These are phyloP conservation scores for Crotophaga sulcirostris DNA, from an alignment of 2,113 vertebrate species.

Conservation along the genomic window DNA sequence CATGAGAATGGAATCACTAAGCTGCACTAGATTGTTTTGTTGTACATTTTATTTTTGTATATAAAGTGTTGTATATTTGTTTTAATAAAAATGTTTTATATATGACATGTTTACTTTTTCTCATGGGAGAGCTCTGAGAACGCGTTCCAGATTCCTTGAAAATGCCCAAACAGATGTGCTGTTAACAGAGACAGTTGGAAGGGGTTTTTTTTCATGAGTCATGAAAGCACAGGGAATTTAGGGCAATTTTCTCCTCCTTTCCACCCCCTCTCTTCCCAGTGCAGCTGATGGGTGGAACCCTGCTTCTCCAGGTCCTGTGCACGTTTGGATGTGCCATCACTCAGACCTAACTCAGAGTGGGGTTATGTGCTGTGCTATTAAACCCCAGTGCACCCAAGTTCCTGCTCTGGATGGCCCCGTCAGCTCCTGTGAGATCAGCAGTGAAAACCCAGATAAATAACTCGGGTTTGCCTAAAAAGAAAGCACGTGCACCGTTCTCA, in stretches of 20 bases:
- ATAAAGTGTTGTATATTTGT: constrained; percentile 71
- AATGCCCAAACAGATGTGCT: neutral
- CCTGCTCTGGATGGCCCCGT: fast-evolving
- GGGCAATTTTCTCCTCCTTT: neutral
- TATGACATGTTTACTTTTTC: constrained; percentile 35
- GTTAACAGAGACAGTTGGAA: neutral
- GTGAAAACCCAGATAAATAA: fast-evolving
- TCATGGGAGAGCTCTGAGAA: neutral
- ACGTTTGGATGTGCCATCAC: neutral
- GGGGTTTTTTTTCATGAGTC: constrained; percentile 3
- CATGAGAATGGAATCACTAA: constrained; percentile 47
- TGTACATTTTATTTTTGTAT: constrained; percentile 71
- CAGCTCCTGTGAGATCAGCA: neutral
- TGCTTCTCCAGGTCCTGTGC: neutral
- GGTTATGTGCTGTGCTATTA: too few relatives aligned
- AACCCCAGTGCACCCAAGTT: neutral
- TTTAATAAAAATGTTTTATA: constrained; percentile 76
- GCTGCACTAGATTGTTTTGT: constrained; percentile 17
- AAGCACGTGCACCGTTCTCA: neutral
- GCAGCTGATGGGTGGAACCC: neutral
- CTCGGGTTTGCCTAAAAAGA: neutral
- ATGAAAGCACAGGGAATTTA: neutral
- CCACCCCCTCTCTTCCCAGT: neutral
- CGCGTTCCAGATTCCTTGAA: neutral
- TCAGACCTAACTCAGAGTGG: neutral